A percentile compares a stretch with the other conserved stretches of the same genome.
Evolutionary conservation across 2,113 vertebrate species (phyloP).

Genomic region (Pollimyrus isidori): DNA sequence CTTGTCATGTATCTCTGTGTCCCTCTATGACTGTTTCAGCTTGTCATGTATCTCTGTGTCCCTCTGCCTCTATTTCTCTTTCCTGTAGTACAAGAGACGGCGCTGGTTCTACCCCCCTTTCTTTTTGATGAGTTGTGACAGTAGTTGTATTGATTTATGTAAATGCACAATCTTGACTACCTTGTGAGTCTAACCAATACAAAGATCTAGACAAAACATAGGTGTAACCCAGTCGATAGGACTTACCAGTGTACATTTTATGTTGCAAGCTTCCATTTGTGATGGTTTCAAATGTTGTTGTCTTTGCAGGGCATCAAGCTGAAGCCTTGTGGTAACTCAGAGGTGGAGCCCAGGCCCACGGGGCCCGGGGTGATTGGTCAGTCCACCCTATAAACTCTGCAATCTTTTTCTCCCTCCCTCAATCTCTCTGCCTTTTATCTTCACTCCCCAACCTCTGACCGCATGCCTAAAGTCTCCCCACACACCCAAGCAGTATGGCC

Average conservation of each 20-base stretch:
- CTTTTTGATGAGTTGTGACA: neutral
- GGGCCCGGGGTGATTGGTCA: conserved; percentile 33
- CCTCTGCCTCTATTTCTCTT: neutral
- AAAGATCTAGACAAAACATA: neutral
- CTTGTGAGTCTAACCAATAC: neutral
- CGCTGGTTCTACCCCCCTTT: neutral
- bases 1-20: neutral
- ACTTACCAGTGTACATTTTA: neutral
- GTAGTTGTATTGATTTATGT: neutral
- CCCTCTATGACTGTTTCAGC: neutral
- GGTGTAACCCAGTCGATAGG: neutral
- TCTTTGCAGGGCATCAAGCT: conserved; percentile 35
- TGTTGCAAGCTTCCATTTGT: neutral
- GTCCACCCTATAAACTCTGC: conserved; percentile 35
- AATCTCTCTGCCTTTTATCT: conserved; percentile 13
- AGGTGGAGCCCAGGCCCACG: conserved; percentile 21
- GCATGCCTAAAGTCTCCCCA: conserved; percentile 25
- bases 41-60: neutral
- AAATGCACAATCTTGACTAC: neutral
- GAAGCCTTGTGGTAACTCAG: conserved; percentile 26
- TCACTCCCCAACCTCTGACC: neutral
- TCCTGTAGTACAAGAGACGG: neutral
- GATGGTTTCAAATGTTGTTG: neutral
- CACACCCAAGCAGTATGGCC: conserved; percentile 21
- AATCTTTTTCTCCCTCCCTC: conserved; percentile 18